Base-by-base conservation (phyloP, 2,113 vertebrate genomes). In the Geococcyx californianus region DNA sequence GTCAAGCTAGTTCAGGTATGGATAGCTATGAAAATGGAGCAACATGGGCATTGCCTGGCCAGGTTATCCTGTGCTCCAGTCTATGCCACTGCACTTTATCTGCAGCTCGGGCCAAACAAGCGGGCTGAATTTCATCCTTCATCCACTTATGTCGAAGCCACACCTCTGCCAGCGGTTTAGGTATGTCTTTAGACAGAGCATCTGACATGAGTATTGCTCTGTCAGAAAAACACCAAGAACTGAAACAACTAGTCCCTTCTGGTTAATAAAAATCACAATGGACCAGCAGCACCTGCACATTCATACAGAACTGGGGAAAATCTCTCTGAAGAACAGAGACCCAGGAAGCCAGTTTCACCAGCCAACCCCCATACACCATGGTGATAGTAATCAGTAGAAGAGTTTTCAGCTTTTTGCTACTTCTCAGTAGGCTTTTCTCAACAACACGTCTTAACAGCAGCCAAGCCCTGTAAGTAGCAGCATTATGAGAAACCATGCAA, bases 401-500 rank as follows among this genome's bases (percentile, higher is more conserved):
- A 87, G 76, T 95, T 96, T 95, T 90, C 93, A 94, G 90, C 49
- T 84, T 95, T 95, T 59, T 42, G 23, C 64, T 74, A 42, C 63
- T 76, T 84, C 45, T 94, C 89, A 82, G 93, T 72, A 92, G 91
- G 76, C 56, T 97, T 83, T 74, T 85, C 89, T 73, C 68, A 78
- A 64, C 56, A 91, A 83, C 1, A 10, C 21, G 8, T 73, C 88
- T 87, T 62, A 91, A 58, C 70, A 93, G 90, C 58, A 70, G 49
- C 16, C 66, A 68, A n/a, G 74, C 15, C 47, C 59, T 11, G 2
- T 24, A 72, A 40, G 85, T 51, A 44, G 85, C 63, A 93, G 55
- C 10, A 21, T 28, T 69, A 42, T 55, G 26, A 66, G 78, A 83
- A 87, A 82, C 16, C 0, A 0, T 20, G n/a, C 56, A 81, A 62